Conservation (phyloP, 2,888 invertebrate species). For the Tridacna crocea region DNA sequence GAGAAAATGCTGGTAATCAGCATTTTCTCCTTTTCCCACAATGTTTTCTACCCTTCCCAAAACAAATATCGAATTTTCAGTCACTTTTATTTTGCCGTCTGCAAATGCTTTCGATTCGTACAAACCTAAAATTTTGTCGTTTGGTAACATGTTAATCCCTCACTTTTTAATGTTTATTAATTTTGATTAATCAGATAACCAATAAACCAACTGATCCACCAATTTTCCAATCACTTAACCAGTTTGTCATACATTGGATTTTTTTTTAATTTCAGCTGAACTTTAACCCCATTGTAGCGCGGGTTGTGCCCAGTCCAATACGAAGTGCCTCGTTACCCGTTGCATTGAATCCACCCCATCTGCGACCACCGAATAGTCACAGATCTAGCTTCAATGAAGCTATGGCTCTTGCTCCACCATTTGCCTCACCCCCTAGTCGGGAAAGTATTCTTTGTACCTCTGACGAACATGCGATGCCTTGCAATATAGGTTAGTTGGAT, state of each 20-base stretch:
- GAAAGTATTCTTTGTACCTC: conserved; percentile 68
- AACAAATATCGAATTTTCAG: too few relatives aligned
- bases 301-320: conserved; percentile 45
- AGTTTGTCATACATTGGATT: neutral
- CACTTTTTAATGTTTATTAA: too few relatives aligned
- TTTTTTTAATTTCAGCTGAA: conserved; percentile 37
- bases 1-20: neutral
- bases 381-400: conserved; percentile 54
- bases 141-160: too few relatives aligned
- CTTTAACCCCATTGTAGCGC: conserved; percentile 31
- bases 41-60: too few relatives aligned
- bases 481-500: conserved; percentile 54
- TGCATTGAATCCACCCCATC: conserved; percentile 21
- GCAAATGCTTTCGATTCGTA: too few relatives aligned
- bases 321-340: conserved; percentile 71
- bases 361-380: conserved; percentile 15
- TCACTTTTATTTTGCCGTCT: too few relatives aligned
- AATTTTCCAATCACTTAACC: too few relatives aligned
- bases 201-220: too few relatives aligned
- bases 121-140: too few relatives aligned
- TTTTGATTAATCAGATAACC: too few relatives aligned
- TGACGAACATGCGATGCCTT: conserved; percentile 71
- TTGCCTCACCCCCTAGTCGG: conserved; percentile 73
- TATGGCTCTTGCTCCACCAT: conserved; percentile 70
- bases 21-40: neutral